These are phyloP conservation scores for Listronotus bonariensis DNA, from an alignment of 1,140 invertebrate species.

Conservation along the genomic window DNA sequence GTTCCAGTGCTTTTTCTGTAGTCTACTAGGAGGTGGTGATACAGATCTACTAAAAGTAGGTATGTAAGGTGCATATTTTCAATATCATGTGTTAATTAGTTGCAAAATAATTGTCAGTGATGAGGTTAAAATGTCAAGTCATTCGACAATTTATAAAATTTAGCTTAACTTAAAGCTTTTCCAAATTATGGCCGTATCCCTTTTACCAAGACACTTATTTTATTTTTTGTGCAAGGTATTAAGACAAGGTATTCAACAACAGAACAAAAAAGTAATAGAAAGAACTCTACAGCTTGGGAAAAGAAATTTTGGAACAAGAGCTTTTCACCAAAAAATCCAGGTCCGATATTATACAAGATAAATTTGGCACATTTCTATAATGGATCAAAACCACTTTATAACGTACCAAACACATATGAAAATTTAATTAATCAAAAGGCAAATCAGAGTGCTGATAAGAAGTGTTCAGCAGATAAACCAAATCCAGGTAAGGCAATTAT, in stretches of 20 bases:
- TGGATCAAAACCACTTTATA: constrained; percentile 4
- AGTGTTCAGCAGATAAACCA: constrained; percentile 7
- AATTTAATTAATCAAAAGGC: constrained; percentile 30
- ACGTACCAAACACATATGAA: constrained; percentile 25
- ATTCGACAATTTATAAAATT: too few species aligned
- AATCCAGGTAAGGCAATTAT: constrained; percentile 19
- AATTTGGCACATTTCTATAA: constrained; percentile 26
- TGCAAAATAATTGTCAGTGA: too few species aligned
- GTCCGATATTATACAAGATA: constrained; percentile 6
- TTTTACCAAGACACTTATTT: constrained; percentile 1
- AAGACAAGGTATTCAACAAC: not conserved
- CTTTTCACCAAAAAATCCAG: not conserved
- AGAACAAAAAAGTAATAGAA: not conserved
- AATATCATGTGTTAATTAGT: too few species aligned
- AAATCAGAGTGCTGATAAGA: not conserved
- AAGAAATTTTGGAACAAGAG: not conserved
- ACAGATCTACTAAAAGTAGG: too few species aligned
- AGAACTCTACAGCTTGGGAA: not conserved
- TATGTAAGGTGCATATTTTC: too few species aligned
- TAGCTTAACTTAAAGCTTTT: not conserved
- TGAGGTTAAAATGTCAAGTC: too few species aligned
- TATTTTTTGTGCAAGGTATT: not conserved
- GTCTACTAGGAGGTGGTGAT: too few species aligned
- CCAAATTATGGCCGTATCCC: constrained; percentile 19
- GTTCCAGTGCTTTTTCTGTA: too few species aligned